Conservation (phyloP, 2,888 invertebrate genomes). For the Magallana nippona region DNA sequence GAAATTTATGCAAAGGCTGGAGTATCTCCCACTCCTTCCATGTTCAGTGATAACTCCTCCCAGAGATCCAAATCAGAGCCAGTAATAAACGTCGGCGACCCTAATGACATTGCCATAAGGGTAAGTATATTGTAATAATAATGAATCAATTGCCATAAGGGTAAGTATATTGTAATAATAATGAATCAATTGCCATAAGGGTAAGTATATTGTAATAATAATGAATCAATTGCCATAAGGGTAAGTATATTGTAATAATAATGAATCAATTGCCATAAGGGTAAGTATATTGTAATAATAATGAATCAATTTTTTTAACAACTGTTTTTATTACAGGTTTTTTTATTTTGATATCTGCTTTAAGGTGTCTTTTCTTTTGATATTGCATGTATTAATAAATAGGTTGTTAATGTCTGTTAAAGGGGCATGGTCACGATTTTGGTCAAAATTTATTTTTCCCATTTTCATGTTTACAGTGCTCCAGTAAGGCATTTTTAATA, state of each 20-base stretch:
- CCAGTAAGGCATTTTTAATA: too few species aligned
- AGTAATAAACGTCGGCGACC: slow-evolving; percentile 62
- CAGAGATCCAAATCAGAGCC: slow-evolving; percentile 53
- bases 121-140: slow-evolving; percentile 52
- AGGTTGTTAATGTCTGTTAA: too few species aligned
- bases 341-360: too few species aligned
- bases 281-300: not conserved
- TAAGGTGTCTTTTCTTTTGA: too few species aligned
- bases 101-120: slow-evolving; percentile 69
- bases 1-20: slow-evolving; percentile 61
- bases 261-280: too few species aligned
- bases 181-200: slow-evolving; percentile 65
- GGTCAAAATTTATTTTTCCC: too few species aligned
- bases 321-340: not conserved
- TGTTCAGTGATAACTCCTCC: slow-evolving; percentile 49
- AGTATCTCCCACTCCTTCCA: slow-evolving; percentile 56
- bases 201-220: slow-evolving; percentile 52
- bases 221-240: slow-evolving; percentile 65
- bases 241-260: slow-evolving; percentile 52
- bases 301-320: too few species aligned
- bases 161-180: slow-evolving; percentile 52
- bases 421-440: too few species aligned
- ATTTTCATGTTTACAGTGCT: too few species aligned
- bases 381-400: too few species aligned
- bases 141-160: slow-evolving; percentile 65